These are phyloP conservation scores for Diplosoma virens DNA, from an alignment of 23 tunicate genomes.

Conservation along the genomic window DNA sequence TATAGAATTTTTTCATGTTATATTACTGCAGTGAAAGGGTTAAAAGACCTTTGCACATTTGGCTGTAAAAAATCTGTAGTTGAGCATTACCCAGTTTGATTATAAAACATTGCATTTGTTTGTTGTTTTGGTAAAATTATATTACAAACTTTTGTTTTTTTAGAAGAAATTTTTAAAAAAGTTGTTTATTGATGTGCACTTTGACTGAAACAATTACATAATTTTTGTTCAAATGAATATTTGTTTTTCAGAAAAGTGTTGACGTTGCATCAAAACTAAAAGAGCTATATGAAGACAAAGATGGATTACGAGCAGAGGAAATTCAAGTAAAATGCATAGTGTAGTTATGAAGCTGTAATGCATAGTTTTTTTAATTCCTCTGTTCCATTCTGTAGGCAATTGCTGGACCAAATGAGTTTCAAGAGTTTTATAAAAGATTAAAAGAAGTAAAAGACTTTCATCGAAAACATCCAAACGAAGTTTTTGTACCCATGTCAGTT, in stretches of 20 bases:
- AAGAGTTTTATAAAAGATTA: conserved; percentile 75
- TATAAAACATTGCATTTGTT: not conserved
- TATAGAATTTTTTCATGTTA: too few relatives aligned
- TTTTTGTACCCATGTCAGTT: conserved; percentile 88
- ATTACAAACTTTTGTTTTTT: too few relatives aligned
- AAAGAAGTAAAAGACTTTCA: conserved; percentile 88
- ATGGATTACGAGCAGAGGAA: conserved; percentile 84
- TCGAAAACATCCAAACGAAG: conserved; percentile 79
- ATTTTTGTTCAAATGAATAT: too few relatives aligned
- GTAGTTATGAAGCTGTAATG: not conserved
- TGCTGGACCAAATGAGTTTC: conserved; percentile 86
- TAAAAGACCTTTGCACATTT: too few relatives aligned
- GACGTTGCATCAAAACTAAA: conserved; percentile 46
- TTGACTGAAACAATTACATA: too few relatives aligned
- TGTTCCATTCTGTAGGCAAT: conserved; percentile 38
- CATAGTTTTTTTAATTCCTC: not conserved
- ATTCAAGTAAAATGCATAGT: conserved; percentile 26
- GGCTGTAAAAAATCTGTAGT: too few relatives aligned
- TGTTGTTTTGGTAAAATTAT: not conserved
- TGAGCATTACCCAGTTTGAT: not conserved
- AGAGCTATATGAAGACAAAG: conserved; percentile 81
- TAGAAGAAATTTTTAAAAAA: too few relatives aligned
- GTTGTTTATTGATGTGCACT: too few relatives aligned
- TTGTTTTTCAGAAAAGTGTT: conserved; percentile 18
- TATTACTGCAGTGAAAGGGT: too few relatives aligned